Base-by-base conservation (phyloP, 2,888 invertebrate species). In the Tenthredo livida region DNA sequence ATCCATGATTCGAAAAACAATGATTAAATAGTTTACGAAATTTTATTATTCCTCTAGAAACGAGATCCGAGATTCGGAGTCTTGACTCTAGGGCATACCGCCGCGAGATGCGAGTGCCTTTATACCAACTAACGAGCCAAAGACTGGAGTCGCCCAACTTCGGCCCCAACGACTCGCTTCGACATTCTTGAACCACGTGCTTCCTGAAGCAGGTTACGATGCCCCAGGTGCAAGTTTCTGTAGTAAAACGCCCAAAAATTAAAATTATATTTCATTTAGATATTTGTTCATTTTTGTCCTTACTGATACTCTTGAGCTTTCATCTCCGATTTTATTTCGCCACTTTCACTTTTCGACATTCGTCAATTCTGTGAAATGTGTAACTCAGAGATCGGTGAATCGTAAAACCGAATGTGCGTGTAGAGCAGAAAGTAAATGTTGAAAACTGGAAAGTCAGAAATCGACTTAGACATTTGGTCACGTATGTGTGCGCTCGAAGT, bases 121-220 rank as follows among this genome's bases (percentile, higher is more conserved):
- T 80, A 25, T 80, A 80, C 77, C 54, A 54, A 54, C 78, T 80
- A 80, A 80, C 77, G 77, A 77, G 29, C 78, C 58, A 61, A 40
- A 80, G 61, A 40, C 47, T 25, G 21, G n/a, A 80, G 58, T 33
- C 78, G 78, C 61, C 61, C 61, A 58, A 50, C 78, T 58, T 40
- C 78, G 61, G 78, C 58, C 21, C 58, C 78, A 25, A 61, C 78
- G 37, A 80, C 61, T 80, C 37, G 50, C 17, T 80, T 61, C 78
- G 78, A 80, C 78, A 80, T 80, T 80, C 78, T 80, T 80, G 40
- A 61, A 29, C 78, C 78, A 80, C 78, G 78, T 80, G 78, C 78
- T 80, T 40, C 61, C 2, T 61, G 6, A 80, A 80, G 78, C 78
- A 37, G 78, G 78, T 80, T 61, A 80, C 78, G 37, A 80, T 40